These are phyloP conservation scores for Paramormyrops kingsleyae DNA, from an alignment of 2,113 vertebrate genomes.

Conservation along the genomic window DNA sequence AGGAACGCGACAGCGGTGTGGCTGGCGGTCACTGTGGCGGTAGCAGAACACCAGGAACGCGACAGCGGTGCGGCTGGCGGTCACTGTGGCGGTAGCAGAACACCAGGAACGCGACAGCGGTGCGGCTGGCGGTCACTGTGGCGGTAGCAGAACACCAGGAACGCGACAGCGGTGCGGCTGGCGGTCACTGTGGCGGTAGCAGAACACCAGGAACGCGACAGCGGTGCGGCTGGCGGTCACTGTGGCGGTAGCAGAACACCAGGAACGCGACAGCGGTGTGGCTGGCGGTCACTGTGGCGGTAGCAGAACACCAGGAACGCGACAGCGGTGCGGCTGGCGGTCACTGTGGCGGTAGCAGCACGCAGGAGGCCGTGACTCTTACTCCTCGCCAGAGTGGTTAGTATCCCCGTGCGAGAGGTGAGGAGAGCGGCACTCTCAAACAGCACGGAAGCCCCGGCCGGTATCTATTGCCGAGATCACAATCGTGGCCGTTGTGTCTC, in stretches of 20 bases:
- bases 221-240: neutral
- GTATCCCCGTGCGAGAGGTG: neutral
- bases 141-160: too few relatives aligned
- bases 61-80: too few relatives aligned
- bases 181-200: neutral
- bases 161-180: neutral
- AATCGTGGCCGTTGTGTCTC: neutral
- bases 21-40: too few relatives aligned
- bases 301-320: neutral
- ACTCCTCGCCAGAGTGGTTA: neutral
- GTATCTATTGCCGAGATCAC: neutral
- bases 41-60: too few relatives aligned
- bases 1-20: too few relatives aligned
- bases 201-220: too few relatives aligned
- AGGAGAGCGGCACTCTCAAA: neutral
- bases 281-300: neutral
- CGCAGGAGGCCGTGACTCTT: neutral
- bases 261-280: neutral
- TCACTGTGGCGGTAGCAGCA: neutral
- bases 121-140: too few relatives aligned
- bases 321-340: neutral
- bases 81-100: too few relatives aligned
- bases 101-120: too few relatives aligned
- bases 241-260: neutral
- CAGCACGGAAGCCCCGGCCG: neutral